Evolutionary conservation across 2,113 vertebrate genomes (phyloP).

Genomic region (Struthio camelus): DNA sequence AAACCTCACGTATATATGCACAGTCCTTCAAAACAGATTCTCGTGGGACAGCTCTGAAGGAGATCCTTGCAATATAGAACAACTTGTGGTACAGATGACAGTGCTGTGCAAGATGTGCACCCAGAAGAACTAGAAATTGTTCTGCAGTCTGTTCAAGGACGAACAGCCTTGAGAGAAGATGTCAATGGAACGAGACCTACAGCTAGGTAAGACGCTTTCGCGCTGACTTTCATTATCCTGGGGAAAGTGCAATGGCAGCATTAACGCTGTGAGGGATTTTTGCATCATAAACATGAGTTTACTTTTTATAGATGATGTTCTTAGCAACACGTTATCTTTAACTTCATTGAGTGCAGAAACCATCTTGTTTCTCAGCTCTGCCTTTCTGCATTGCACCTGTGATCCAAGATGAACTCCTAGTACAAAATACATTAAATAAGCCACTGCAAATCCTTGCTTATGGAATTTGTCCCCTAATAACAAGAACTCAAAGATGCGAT

Average conservation of each 20-base stretch:
- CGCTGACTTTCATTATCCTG: background rate
- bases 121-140: background rate
- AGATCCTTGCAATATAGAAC: background rate
- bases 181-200: background rate
- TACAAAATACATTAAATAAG: background rate
- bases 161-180: background rate
- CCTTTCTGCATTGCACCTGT: background rate
- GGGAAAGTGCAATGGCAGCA: background rate
- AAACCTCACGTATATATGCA: background rate
- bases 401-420: background rate
- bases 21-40: background rate
- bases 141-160: background rate
- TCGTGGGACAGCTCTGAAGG: background rate
- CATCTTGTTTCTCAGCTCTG: background rate
- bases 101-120: background rate
- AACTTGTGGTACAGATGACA: background rate
- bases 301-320: background rate
- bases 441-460: background rate
- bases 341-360: background rate
- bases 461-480: background rate
- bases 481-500: background rate
- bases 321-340: background rate
- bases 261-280: background rate
- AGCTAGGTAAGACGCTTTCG: background rate
- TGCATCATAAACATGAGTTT: background rate